phyloP scores from a whole-genome alignment of 2,113 vertebrate species.

The Rallus limicola region DNA sequence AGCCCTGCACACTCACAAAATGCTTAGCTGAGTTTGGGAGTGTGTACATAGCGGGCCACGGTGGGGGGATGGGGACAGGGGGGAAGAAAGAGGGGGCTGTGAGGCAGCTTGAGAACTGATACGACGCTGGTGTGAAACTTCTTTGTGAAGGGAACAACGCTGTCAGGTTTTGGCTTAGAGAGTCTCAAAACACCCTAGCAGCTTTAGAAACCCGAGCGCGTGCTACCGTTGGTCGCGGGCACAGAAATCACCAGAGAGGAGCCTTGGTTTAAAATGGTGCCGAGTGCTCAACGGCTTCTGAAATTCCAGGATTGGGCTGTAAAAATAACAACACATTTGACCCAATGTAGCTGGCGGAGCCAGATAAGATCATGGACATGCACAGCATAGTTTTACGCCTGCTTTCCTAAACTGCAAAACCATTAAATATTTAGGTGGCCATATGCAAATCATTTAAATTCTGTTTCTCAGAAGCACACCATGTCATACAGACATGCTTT shows the following conservation, averaged over 20 bases:
- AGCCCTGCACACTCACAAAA: slow-evolving; percentile 42
- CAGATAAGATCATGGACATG: neutral
- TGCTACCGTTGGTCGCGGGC: neutral
- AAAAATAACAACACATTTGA: neutral
- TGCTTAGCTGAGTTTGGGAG: slow-evolving; percentile 44
- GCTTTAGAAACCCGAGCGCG: neutral
- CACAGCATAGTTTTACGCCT: neutral
- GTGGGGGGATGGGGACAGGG: neutral
- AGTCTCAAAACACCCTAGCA: neutral
- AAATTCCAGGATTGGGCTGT: slow-evolving; percentile 9
- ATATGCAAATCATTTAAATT: slow-evolving; percentile 70
- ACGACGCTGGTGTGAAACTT: neutral
- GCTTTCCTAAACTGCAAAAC: slow-evolving; percentile 39
- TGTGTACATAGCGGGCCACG: neutral
- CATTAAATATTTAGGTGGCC: slow-evolving; percentile 73
- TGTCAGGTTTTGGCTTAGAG: neutral
- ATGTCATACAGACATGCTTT: slow-evolving; percentile 15
- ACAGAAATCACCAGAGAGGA: neutral
- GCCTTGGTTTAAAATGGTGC: neutral
- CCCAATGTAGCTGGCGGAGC: neutral
- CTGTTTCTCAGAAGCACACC: slow-evolving; percentile 52
- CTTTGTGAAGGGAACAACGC: slow-evolving; percentile 1
- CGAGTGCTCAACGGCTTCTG: neutral
- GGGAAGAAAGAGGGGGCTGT: slow-evolving; percentile 17
- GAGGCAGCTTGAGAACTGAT: slow-evolving; percentile 7